Conservation (phyloP, 1,140 invertebrate genomes). For the Choristoneura fumiferana region DNA sequence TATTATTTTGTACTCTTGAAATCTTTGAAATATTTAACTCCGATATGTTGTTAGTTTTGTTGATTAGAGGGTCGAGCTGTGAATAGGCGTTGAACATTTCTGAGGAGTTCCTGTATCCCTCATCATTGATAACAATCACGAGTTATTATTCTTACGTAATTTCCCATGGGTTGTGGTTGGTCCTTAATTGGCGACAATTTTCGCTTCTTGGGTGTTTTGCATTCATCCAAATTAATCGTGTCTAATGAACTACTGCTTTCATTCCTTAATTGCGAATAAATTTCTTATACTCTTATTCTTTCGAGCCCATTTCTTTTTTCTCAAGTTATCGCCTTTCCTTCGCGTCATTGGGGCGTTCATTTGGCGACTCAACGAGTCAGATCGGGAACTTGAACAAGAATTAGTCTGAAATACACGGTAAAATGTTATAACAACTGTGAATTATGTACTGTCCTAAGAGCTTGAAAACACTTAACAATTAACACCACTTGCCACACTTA, state of each 20-base stretch:
- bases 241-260: too few relatives aligned
- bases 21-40: conserved; percentile 13
- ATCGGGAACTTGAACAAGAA: not conserved
- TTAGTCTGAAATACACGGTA: not conserved
- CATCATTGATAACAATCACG: conserved; percentile 40
- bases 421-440: too few relatives aligned
- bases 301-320: conserved; percentile 28
- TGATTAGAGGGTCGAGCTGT: conserved; percentile 42
- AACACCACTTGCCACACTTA: not conserved
- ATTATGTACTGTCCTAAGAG: too few relatives aligned
- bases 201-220: conserved; percentile 20
- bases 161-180: not conserved
- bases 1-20: conserved; percentile 23
- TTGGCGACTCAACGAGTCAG: not conserved
- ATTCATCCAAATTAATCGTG: too few relatives aligned
- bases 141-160: conserved; percentile 8
- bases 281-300: conserved; percentile 32
- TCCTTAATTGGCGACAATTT: not conserved
- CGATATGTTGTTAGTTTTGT: conserved; percentile 20
- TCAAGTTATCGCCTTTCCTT: conserved; percentile 21
- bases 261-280: conserved; percentile 28
- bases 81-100: conserved; percentile 26
- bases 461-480: not conserved
- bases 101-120: conserved; percentile 27
- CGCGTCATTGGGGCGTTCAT: conserved; percentile 13